Evolutionary conservation across 2,113 vertebrate genomes (phyloP), one percentile per base, ranked within the genome.

Genomic region (Pygoscelis antarcticus): DNA sequence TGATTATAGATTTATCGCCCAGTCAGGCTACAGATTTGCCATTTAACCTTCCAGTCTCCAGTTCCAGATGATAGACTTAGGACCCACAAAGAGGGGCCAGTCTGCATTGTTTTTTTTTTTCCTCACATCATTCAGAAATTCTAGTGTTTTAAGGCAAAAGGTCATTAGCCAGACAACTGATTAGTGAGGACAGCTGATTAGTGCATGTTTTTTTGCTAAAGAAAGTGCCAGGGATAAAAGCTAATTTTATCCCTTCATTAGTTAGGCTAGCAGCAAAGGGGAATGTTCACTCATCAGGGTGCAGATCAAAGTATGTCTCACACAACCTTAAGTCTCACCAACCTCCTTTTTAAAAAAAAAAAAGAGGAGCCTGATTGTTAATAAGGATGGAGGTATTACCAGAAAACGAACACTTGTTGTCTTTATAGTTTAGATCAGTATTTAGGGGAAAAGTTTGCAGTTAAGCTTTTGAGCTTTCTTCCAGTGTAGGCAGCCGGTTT

Each of bases 241-340:
- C 97, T 98, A 98, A 98, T 99, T 98, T 99, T 99, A 99, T 99
- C 98, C 98, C 99, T 99, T 99, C 99, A 99, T 99, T 99, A 99
- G 98, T 98, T 98, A 98, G 94, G 98, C 98, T 99, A 98, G 98
- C 97, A 99, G 98, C 98, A 98, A 98, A 98, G 97, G 98, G 98
- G 97, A 98, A 98, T 97, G 97, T 97, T 98, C 98, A 98, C 98
- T 99, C 98, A 99, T 98, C 98, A 99, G 98, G 97, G 97, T 97
- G 90, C 97, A 99, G 99, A 99, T 99, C 99, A 99, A 99, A 99
- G 99, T 96, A 98, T 93, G 74, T 97, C 95, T 98, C 66, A 60
- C 96, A 97, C 97, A 98, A 98, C 98, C 97, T 98, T 93, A 97
- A 97, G 94, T 97, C 97, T 97, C 91, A 94, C 96, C 72, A 88